Conservation (phyloP, 2,797 vertebrate species). For the Pangasius sanitwongsei region DNA sequence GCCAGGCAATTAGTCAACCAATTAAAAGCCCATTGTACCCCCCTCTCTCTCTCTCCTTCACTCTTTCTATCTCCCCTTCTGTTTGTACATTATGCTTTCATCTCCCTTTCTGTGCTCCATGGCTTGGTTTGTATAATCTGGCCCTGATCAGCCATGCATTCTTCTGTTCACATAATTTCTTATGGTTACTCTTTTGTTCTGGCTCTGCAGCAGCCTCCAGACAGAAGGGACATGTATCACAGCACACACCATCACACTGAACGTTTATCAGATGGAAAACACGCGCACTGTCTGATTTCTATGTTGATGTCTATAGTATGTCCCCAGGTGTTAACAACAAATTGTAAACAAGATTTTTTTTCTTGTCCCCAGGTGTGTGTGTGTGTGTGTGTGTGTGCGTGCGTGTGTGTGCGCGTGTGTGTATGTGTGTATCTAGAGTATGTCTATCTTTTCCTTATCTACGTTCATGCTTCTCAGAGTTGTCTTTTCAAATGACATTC, state of each 20-base stretch:
- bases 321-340: slow-evolving; percentile 22
- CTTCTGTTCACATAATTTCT: slow-evolving; percentile 9
- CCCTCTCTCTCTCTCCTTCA: not conserved
- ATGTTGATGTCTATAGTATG: not conserved
- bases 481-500: slow-evolving; percentile 11
- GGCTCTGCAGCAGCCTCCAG: slow-evolving; percentile 23
- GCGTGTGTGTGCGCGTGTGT: not conserved
- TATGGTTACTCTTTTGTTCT: slow-evolving; percentile 36
- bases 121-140: slow-evolving; percentile 36
- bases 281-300: not conserved
- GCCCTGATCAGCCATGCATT: slow-evolving; percentile 32
- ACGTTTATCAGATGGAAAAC: slow-evolving; percentile 23
- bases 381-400: not conserved
- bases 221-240: not conserved
- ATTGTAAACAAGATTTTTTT: slow-evolving; percentile 10
- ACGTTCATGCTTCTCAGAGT: not conserved
- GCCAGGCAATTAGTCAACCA: slow-evolving; percentile 55
- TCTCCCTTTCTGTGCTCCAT: slow-evolving; percentile 25
- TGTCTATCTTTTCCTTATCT: not conserved
- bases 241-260: slow-evolving; percentile 8
- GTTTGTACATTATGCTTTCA: slow-evolving; percentile 3
- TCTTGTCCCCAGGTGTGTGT: not conserved
- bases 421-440: not conserved
- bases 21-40: slow-evolving; percentile 53
- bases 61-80: slow-evolving; percentile 11